Percentiles rank a stretch among this genome's conserved stretches.
phyloP scores from a whole-genome alignment of 2,113 vertebrate genomes.

The Gadus chalcogrammus region DNA sequence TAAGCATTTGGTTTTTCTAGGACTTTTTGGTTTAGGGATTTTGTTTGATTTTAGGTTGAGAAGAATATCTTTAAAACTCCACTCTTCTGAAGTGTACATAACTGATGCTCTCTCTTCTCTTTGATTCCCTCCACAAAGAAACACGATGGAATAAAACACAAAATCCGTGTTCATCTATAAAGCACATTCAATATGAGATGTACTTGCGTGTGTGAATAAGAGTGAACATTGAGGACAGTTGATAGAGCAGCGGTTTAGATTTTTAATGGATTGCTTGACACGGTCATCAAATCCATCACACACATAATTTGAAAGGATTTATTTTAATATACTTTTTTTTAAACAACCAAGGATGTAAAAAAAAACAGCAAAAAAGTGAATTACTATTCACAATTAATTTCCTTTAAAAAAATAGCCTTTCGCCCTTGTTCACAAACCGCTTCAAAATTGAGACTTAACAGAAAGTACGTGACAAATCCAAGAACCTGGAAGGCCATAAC shows the following conservation, averaged over 20 bases:
- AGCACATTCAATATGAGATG: neutral
- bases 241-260: constrained; percentile 26
- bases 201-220: constrained; percentile 18
- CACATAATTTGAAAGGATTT: constrained; percentile 70
- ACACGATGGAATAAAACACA: too few relatives aligned
- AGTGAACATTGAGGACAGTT: neutral
- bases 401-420: constrained; percentile 74
- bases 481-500: constrained; percentile 71
- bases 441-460: constrained; percentile 59
- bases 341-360: constrained; percentile 73
- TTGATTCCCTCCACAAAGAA: too few relatives aligned
- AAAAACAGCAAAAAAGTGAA: constrained; percentile 66
- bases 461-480: constrained; percentile 56
- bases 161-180: too few relatives aligned
- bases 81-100: too few relatives aligned
- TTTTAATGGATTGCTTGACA: constrained; percentile 61
- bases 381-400: constrained; percentile 57
- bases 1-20: too few relatives aligned
- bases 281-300: constrained; percentile 56
- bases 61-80: neutral
- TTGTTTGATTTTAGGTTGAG: neutral
- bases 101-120: too few relatives aligned
- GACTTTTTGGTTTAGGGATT: neutral
- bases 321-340: constrained; percentile 70
- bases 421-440: constrained; percentile 69